Percentiles rank a stretch among this genome's conserved stretches.
Evolutionary conservation across 2,797 vertebrate genomes (phyloP).

Genomic region (Gallinago solitaria): DNA sequence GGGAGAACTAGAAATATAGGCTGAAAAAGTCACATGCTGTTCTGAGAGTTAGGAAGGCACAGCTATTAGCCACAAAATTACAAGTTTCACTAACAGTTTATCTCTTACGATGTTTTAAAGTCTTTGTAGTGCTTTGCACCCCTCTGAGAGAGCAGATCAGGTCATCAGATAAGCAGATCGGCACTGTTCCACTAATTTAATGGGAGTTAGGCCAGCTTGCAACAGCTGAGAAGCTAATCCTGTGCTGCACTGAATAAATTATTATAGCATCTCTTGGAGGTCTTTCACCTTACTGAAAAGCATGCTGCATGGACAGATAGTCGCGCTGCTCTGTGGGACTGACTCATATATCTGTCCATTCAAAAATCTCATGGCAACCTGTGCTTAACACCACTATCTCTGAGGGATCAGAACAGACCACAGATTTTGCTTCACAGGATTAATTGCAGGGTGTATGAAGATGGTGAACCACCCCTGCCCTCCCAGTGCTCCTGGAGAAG

Average conservation of each 20-base stretch:
- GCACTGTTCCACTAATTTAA: background rate
- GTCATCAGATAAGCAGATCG: conserved; percentile 31
- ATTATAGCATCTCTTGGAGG: background rate
- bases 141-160: background rate
- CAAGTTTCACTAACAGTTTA: background rate
- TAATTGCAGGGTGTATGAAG: background rate
- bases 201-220: conserved; percentile 4
- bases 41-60: background rate
- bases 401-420: background rate
- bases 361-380: background rate
- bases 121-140: background rate
- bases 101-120: background rate
- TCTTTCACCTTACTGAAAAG: background rate
- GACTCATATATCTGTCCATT: accelerated
- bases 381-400: background rate
- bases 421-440: background rate
- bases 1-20: background rate
- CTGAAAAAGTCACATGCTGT: background rate
- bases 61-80: background rate
- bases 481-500: background rate
- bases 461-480: background rate
- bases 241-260: background rate
- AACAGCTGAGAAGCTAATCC: conserved; percentile 17
- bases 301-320: background rate
- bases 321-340: background rate